Conservation (phyloP, 2,113 vertebrate species). For the Grammomys surdaster region DNA sequence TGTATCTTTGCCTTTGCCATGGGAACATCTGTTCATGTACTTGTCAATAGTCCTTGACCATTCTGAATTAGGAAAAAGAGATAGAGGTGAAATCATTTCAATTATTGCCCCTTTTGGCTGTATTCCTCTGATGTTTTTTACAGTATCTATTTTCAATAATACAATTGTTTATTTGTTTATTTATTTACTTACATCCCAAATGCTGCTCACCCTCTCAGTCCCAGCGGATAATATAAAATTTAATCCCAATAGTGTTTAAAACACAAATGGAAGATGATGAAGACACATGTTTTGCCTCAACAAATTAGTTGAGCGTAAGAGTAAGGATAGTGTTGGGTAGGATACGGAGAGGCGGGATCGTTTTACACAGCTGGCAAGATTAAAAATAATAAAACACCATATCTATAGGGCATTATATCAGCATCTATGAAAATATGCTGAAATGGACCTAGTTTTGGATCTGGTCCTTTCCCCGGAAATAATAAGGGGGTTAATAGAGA, state of each 20-base stretch:
- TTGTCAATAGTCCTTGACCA: background rate
- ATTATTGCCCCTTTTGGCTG: background rate
- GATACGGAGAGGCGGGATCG: background rate
- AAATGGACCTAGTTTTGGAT: conserved; percentile 2
- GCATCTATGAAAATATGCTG: conserved; percentile 53
- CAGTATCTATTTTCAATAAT: conserved; percentile 5
- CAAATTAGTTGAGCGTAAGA: background rate
- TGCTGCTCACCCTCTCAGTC: no score
- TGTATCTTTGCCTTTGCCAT: background rate
- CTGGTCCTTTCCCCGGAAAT: background rate
- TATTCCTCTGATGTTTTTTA: background rate
- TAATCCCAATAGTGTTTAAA: background rate
- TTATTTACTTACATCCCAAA: no score
- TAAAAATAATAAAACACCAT: background rate
- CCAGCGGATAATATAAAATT: background rate
- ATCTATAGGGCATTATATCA: background rate
- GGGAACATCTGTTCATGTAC: background rate
- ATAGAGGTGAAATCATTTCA: background rate
- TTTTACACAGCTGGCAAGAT: background rate
- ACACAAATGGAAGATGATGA: conserved; percentile 20
- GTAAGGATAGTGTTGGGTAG: background rate
- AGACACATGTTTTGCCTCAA: background rate
- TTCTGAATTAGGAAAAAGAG: background rate
- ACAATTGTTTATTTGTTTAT: background rate
- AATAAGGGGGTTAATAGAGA: background rate